Evolutionary conservation across 2,888 invertebrate genomes (phyloP).

Genomic region (Ichneumon xanthorius): DNA sequence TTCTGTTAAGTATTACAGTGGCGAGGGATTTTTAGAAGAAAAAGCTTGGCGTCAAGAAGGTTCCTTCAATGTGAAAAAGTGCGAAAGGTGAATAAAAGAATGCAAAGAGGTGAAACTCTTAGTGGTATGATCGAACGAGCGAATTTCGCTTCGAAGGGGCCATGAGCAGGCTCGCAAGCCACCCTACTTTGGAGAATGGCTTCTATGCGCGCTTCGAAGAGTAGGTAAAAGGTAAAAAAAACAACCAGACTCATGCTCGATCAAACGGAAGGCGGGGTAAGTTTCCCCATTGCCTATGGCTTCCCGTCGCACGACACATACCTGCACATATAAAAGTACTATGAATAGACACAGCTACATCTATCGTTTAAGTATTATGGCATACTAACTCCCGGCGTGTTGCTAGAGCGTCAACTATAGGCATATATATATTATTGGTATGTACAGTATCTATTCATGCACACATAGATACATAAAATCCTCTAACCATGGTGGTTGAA

Average conservation of each 20-base stretch:
- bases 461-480: not conserved
- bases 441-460: not conserved
- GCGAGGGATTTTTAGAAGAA: conserved; percentile 8
- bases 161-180: conserved; percentile 17
- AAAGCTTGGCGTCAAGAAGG: conserved; percentile 7
- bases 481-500: conserved; percentile 11
- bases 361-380: conserved; percentile 3
- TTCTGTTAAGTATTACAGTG: conserved; percentile 11
- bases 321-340: not conserved
- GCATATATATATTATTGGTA: not conserved
- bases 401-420: not conserved
- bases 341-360: conserved; percentile 3
- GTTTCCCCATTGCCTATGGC: conserved; percentile 49
- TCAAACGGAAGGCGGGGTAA: conserved; percentile 59
- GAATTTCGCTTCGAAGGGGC: conserved; percentile 54
- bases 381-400: not conserved
- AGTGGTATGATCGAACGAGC: conserved; percentile 21
- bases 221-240: conserved; percentile 7
- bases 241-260: conserved; percentile 53
- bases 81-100: conserved; percentile 27
- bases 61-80: conserved; percentile 18
- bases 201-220: conserved; percentile 38
- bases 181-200: conserved; percentile 59
- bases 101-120: conserved; percentile 49
- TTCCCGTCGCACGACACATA: conserved; percentile 19